Conservation (phyloP, 2,888 invertebrate genomes). For the Pandemis heparana region DNA sequence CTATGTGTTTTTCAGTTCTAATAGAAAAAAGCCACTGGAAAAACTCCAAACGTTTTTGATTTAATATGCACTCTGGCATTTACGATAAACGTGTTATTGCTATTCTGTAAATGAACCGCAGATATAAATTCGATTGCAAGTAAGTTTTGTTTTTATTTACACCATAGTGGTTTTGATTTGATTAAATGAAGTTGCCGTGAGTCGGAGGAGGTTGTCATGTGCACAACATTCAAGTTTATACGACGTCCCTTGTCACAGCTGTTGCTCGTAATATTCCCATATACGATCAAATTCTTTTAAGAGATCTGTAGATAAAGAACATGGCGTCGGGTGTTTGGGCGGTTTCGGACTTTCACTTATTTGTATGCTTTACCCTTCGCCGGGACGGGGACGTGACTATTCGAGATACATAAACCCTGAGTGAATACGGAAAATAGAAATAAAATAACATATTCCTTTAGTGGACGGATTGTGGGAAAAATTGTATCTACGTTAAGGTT, state of each 20-base stretch:
- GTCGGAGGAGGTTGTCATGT: conserved; percentile 11
- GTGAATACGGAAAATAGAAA: conserved; percentile 86
- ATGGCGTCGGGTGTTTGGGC: conserved; percentile 79
- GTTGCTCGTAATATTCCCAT: conserved; percentile 83
- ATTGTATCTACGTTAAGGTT: conserved; percentile 47
- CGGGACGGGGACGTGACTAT: conserved; percentile 83
- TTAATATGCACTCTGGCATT: conserved; percentile 40
- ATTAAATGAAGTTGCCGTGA: conserved; percentile 17
- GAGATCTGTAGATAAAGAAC: conserved; percentile 84
- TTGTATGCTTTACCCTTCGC: conserved; percentile 84
- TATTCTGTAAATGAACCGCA: not conserved
- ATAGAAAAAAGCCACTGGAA: conserved; percentile 49
- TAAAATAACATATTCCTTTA: conserved; percentile 84
- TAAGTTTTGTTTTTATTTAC: not conserved
- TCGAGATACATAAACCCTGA: conserved; percentile 85
- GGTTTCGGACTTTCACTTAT: conserved; percentile 84
- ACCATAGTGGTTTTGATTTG: conserved; percentile 4
- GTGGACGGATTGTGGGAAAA: conserved; percentile 78
- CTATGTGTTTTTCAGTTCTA: conserved; percentile 49
- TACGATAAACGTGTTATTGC: conserved; percentile 21
- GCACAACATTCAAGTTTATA: conserved; percentile 76
- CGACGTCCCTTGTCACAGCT: conserved; percentile 81
- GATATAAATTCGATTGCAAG: not conserved
- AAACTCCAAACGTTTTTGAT: conserved; percentile 51
- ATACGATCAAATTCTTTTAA: conserved; percentile 85